phyloP scores from a whole-genome alignment of 2,888 invertebrate species.

The Cerastis leucographa region DNA sequence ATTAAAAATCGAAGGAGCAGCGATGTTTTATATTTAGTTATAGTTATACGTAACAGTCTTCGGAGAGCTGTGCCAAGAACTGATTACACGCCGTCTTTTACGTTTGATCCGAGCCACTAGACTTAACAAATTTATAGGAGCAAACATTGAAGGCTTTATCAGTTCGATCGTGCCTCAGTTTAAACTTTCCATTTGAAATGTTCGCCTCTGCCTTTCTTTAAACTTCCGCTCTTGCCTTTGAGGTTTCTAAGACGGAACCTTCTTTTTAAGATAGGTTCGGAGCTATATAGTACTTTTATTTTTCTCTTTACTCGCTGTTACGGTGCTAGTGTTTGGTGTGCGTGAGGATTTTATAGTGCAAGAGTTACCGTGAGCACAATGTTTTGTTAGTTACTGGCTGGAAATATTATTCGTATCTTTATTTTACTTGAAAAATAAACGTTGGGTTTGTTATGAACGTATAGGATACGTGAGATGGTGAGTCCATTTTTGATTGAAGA shows the following conservation, averaged over 20 bases:
- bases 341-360: constrained; percentile 36
- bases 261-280: constrained; percentile 77
- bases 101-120: constrained; percentile 67
- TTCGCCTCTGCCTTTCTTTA: constrained; percentile 82
- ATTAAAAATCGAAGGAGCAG: constrained; percentile 28
- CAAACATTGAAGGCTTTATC: constrained; percentile 78
- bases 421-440: constrained; percentile 9
- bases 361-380: constrained; percentile 32
- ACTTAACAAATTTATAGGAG: constrained; percentile 76
- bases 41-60: constrained; percentile 20
- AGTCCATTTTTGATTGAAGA: neutral
- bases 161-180: constrained; percentile 76
- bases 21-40: constrained; percentile 11
- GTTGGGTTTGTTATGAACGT: neutral
- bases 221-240: constrained; percentile 84
- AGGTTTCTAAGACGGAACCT: constrained; percentile 84
- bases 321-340: constrained; percentile 54
- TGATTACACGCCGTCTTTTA: constrained; percentile 61
- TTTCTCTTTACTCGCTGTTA: constrained; percentile 69
- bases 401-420: constrained; percentile 20
- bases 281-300: constrained; percentile 77
- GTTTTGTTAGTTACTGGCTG: constrained; percentile 41
- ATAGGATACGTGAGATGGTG: neutral
- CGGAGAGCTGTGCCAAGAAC: constrained; percentile 42
- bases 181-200: constrained; percentile 83